phyloP scores from a whole-genome alignment of 2,888 invertebrate species.

The Acronicta psi region DNA sequence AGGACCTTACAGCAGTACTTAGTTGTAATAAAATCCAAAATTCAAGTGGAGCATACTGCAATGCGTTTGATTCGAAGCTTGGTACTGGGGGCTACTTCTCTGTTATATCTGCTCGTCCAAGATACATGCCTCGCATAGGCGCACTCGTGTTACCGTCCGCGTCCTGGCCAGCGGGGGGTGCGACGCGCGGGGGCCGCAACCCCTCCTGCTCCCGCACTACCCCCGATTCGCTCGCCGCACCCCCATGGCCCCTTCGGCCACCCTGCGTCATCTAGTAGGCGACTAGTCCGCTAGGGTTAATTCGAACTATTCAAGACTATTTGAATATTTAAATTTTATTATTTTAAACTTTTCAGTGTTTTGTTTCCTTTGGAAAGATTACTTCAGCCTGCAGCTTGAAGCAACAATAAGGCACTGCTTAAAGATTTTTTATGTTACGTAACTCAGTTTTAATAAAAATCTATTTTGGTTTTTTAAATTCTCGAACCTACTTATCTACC shows the following conservation, averaged over 20 bases:
- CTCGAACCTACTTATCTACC: too few relatives aligned
- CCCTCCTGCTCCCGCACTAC: constrained; percentile 51
- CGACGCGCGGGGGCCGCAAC: constrained; percentile 54
- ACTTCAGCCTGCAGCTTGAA: constrained; percentile 7
- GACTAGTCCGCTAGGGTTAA: constrained; percentile 87
- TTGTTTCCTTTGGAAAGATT: constrained; percentile 5
- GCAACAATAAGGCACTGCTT: background rate
- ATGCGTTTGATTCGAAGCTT: constrained; percentile 72
- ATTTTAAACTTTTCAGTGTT: constrained; percentile 41
- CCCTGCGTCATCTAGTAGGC: constrained; percentile 86
- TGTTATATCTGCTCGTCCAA: constrained; percentile 89
- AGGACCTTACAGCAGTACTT: too few relatives aligned
- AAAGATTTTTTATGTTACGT: background rate
- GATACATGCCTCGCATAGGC: constrained; percentile 89
- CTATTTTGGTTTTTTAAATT: background rate
- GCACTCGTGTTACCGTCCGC: constrained; percentile 89
- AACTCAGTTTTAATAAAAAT: background rate
- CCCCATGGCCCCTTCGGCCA: constrained; percentile 64
- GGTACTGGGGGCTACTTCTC: constrained; percentile 88
- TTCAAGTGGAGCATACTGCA: constrained; percentile 70
- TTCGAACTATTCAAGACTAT: constrained; percentile 84
- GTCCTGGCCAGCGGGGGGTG: constrained; percentile 76
- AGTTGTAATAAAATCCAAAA: constrained; percentile 19
- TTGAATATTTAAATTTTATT: constrained; percentile 81
- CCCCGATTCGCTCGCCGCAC: constrained; percentile 61